Conservation (phyloP, 2,113 vertebrate genomes). For the Calypte anna region DNA sequence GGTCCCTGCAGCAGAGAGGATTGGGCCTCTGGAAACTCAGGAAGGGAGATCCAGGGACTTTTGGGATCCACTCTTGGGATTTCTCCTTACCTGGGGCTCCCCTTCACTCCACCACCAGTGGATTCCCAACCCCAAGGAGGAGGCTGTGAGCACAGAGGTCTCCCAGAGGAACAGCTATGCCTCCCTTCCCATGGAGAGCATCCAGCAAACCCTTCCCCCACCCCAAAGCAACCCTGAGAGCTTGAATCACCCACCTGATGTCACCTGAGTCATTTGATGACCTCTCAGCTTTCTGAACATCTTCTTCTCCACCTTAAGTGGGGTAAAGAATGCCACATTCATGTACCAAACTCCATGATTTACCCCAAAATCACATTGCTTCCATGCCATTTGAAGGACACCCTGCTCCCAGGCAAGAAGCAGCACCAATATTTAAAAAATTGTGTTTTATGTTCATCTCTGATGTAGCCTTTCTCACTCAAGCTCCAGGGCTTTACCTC, state of each 20-base stretch:
- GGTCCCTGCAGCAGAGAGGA: background rate
- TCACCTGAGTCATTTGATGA: background rate
- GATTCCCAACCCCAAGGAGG: background rate
- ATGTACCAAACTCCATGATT: background rate
- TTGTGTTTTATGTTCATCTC: too few relatives aligned
- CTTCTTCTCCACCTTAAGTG: background rate
- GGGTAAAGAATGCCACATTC: background rate
- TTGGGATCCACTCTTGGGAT: background rate
- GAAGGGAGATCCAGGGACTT: background rate
- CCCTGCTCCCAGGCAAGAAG: background rate
- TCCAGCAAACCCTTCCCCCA: background rate
- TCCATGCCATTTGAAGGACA: background rate
- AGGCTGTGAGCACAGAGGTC: background rate
- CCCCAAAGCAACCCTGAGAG: background rate
- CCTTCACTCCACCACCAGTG: background rate
- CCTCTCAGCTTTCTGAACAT: background rate
- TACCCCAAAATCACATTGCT: background rate
- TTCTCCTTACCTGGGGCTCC: background rate
- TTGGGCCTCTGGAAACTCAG: background rate
- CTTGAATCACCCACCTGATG: background rate
- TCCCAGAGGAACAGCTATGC: background rate
- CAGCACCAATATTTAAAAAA: too few relatives aligned
- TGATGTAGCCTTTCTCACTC: too few relatives aligned
- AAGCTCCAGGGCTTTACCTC: too few relatives aligned
- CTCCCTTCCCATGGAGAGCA: background rate